Evolutionary conservation across 30 jellyfish, hydroid and myxozoan species (phyloP), one percentile per base, ranked within the genome.

Genomic region (Hydractinia symbiolongicarpus): DNA sequence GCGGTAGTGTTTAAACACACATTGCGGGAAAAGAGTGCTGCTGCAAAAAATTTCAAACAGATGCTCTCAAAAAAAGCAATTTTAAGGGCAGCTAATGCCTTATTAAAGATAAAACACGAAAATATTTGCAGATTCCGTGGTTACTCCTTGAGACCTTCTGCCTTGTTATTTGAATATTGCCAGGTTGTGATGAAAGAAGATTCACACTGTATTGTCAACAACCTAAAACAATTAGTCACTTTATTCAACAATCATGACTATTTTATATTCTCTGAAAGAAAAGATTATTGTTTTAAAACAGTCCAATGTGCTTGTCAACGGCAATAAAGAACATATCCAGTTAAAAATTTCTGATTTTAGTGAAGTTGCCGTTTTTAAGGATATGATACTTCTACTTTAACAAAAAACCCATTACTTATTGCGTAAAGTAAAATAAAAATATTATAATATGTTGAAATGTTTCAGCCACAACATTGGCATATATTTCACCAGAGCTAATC

Each of bases 81-180:
- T 56, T 66, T 52, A 5, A 30, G 7, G 4, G 60, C 74, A 19
- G 51, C 85, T 13, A 60, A 44, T 20, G 60, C 53, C 15, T 50
- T 77, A 53, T 49, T 44, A 55, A 53, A 57, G 55, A 56, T 77
- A 77, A 77, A 55, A 16, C 85, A 77, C 55, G 74, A 77, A 61
- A 77, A 77, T 77, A 30, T 77, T 52, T 53, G 53, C 30, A 77
- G 85, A 55, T 77, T 77, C 20, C 76, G 21, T 21, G 85, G 79
- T 30, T 77, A 77, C 60, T 77, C 85, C 40, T 21, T 66, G 40
- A 57, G 79, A 19, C 85, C 85, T 30, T 54, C 85, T 52, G 85
- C 78, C 19, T 50, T 77, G 30, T n/a, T 77, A 55, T 77, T 77
- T 77, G 85, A 77, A 61, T 77, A 20, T 19, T 77, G 85, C 55